Evolutionary conservation across 2,888 invertebrate species (phyloP), one percentile per base, ranked within the genome.

Genomic region (Timandra comae): DNA sequence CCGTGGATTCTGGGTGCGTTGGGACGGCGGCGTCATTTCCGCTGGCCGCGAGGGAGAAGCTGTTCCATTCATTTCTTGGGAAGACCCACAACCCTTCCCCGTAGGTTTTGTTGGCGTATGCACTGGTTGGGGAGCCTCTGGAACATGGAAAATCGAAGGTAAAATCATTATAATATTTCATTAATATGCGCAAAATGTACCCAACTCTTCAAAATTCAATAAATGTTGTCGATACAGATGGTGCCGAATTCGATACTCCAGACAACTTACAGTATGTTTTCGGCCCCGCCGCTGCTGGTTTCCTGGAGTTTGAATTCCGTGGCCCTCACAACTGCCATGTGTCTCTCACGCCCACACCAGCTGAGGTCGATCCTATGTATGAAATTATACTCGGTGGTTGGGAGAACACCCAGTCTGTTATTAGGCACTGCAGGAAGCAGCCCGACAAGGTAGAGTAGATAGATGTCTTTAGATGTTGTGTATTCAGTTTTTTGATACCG

Each of bases 91-190:
- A 44, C 88, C 91, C 3, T 89, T 93, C 67, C 88, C 88, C 7
- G 88, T 95, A 35, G 88, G 88, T 41, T 91, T 90, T 69, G 90
- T 93, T 26, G 96, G 95, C 26, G 89, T 95, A 16, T 93, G 94
- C 77, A 95, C 95, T 27, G 95, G 94, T 29, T 95, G 94, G 93
- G 95, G 95, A 9, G 92, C 95, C 7, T 84, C 78, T 32, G 95
- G 95, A 20, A 88, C 91, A 24, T 96, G 95, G 95, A 86, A 92
- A 45, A 88, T 95, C 53, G 93, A 94, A 86, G 91, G 93, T 93
- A 84, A 38, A 13, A 25, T 12, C 30, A 16, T 29, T 37, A 27
- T 12, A 29, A 26, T 27, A 7, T n/a, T n/a, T n/a, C n/a, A n/a
- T 10, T 29, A 28, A 35, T 21, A 13, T 11, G 7, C 46, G 45